Conservation (phyloP, 2,113 vertebrate genomes). For the Piaya cayana region DNA sequence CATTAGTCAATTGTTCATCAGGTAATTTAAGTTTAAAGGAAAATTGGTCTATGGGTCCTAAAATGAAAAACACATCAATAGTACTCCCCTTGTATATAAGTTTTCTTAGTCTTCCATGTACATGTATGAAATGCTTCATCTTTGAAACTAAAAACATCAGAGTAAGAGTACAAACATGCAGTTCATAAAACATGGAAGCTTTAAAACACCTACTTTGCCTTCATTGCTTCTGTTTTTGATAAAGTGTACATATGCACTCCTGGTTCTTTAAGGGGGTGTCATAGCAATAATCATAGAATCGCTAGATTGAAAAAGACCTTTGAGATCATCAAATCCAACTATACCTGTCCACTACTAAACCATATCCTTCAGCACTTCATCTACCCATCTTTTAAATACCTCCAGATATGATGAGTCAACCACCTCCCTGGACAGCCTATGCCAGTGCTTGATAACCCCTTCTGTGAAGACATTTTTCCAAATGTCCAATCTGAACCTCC, state of each 20-base stretch:
- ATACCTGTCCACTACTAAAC: too few species aligned
- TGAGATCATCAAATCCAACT: too few species aligned
- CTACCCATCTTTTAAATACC: too few species aligned
- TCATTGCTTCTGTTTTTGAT: neutral
- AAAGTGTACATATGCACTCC: neutral
- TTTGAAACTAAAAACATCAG: neutral
- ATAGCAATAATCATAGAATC: neutral
- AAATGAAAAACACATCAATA: neutral
- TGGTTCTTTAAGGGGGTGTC: neutral
- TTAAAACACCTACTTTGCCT: neutral
- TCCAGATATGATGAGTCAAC: too few species aligned
- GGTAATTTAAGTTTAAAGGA: neutral
- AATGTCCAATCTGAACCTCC: too few species aligned
- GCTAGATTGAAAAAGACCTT: too few species aligned
- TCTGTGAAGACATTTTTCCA: too few species aligned
- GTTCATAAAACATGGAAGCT: accelerated
- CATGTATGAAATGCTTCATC: neutral
- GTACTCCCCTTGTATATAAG: neutral
- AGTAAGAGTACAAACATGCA: neutral
- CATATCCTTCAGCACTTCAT: too few species aligned
- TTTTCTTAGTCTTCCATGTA: neutral
- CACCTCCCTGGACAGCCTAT: too few species aligned
- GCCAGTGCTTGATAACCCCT: too few species aligned
- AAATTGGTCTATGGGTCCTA: neutral
- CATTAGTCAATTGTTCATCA: neutral